These are phyloP conservation scores for Gadus macrocephalus DNA, from an alignment of 2,113 vertebrate species.

Conservation along the genomic window DNA sequence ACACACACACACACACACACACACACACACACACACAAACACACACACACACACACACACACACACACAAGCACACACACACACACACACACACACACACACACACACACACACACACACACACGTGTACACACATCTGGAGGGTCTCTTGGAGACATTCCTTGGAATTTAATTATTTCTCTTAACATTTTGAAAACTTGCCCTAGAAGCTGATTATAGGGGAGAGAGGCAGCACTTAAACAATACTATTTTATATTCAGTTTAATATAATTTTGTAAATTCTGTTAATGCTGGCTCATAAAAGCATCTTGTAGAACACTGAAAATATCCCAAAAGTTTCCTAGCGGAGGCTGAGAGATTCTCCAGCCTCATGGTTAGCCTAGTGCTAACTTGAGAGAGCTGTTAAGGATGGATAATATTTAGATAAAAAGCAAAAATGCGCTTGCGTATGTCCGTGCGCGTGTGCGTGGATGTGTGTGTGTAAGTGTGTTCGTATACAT, in stretches of 20 bases:
- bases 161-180: neutral
- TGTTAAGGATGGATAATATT: slow-evolving; percentile 54
- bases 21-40: too few species aligned
- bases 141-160: neutral
- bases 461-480: slow-evolving; percentile 8
- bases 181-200: neutral
- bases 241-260: neutral
- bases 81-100: slow-evolving; percentile 10
- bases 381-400: too few species aligned
- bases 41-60: neutral
- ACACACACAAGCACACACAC: slow-evolving; percentile 10
- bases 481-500: slow-evolving; percentile 6
- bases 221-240: neutral
- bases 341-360: too few species aligned
- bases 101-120: slow-evolving; percentile 22
- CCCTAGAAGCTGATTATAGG: neutral
- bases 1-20: too few species aligned
- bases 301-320: too few species aligned
- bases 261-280: too few species aligned
- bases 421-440: slow-evolving; percentile 33
- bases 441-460: slow-evolving; percentile 17
- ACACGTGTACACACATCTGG: slow-evolving; percentile 16
- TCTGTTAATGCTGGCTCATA: too few species aligned
- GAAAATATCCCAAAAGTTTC: too few species aligned
- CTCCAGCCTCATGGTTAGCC: too few species aligned